These are phyloP conservation scores for Aspidiotus destructor DNA, from an alignment of 2,888 invertebrate genomes.

Conservation along the genomic window DNA sequence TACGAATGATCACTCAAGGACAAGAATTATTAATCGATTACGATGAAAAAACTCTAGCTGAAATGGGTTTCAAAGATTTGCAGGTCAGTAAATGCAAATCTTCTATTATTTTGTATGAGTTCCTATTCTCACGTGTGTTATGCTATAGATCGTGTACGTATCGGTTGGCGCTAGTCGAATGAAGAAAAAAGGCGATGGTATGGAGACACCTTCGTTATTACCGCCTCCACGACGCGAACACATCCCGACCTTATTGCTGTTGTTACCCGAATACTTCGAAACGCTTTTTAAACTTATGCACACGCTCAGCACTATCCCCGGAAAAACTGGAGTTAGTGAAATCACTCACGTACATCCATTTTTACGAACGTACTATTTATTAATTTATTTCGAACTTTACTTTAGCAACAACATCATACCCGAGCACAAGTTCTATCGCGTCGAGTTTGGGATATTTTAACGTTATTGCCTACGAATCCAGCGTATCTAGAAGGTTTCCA, in stretches of 20 bases:
- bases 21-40: conserved; percentile 87
- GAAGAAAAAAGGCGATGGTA: conserved; percentile 53
- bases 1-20: conserved; percentile 86
- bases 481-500: conserved; percentile 74
- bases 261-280: conserved; percentile 80
- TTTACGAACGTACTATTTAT: too few relatives aligned
- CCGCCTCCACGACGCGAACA: conserved; percentile 78
- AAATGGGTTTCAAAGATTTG: conserved; percentile 89
- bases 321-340: conserved; percentile 55
- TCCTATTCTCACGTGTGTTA: conserved; percentile 5
- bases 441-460: conserved; percentile 88
- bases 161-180: conserved; percentile 68
- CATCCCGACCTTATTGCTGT: conserved; percentile 70
- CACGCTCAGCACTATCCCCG: conserved; percentile 63
- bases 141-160: conserved; percentile 68
- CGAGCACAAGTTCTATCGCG: conserved; percentile 82
- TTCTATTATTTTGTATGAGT: background rate
- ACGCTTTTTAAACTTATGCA: conserved; percentile 85
- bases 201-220: conserved; percentile 75
- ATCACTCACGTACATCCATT: background rate
- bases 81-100: conserved; percentile 49
- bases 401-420: conserved; percentile 62
- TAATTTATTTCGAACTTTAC: background rate
- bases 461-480: conserved; percentile 82
- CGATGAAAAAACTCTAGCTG: conserved; percentile 80